phyloP scores from a whole-genome alignment of 2,888 invertebrate species.

The Sipha maydis region DNA sequence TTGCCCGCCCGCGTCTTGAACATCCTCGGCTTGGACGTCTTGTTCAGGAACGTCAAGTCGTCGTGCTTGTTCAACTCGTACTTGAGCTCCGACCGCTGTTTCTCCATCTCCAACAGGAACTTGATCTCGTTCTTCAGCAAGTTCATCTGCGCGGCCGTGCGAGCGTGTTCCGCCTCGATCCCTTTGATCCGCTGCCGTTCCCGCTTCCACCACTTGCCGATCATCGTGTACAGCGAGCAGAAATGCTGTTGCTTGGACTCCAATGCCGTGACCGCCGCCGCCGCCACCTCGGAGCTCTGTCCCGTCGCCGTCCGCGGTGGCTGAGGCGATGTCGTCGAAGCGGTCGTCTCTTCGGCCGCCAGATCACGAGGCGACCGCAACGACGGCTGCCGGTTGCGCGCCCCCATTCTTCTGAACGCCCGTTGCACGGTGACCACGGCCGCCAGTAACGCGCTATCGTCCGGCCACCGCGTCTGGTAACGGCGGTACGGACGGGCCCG shows the following conservation, averaged over 20 bases:
- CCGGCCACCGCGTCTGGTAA: not conserved
- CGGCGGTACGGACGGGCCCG: not conserved
- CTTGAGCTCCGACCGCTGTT: conserved; percentile 73
- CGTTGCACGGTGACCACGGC: not conserved
- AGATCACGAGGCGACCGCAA: not conserved
- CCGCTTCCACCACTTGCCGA: conserved; percentile 76
- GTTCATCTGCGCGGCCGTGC: conserved; percentile 77
- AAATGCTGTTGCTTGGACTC: conserved; percentile 46
- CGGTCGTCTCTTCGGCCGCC: not conserved
- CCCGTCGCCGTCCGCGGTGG: not conserved
- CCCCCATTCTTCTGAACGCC: not conserved
- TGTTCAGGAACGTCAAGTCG: conserved; percentile 70
- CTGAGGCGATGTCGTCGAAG: too few relatives aligned
- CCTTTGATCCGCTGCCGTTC: conserved; percentile 74
- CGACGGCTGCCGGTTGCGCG: not conserved
- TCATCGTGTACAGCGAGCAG: conserved; percentile 69
- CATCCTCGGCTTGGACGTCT: conserved; percentile 78
- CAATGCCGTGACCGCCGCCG: not conserved
- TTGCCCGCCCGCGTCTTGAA: conserved; percentile 81
- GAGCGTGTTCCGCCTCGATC: conserved; percentile 73
- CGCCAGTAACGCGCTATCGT: not conserved
- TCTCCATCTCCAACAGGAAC: conserved; percentile 76
- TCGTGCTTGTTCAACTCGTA: conserved; percentile 63
- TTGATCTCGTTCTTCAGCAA: conserved; percentile 80
- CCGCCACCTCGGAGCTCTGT: too few relatives aligned